A percentile compares a stretch with the other conserved stretches of the same genome.
Evolutionary conservation across 2,797 vertebrate species (phyloP).

Genomic region (Helostoma temminkii): DNA sequence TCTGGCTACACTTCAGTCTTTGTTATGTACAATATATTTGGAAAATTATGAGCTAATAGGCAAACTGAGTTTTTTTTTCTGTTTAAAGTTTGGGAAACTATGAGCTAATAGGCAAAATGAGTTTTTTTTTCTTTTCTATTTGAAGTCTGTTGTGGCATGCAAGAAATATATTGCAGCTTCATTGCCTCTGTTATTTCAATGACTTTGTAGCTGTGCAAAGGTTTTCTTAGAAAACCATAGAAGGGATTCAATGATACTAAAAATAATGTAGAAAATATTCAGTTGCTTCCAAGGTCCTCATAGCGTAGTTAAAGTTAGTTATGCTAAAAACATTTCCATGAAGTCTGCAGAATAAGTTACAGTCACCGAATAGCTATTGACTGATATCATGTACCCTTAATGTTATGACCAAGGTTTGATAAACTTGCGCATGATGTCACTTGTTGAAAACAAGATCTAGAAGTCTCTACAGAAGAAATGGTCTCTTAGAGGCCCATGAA

Average conservation of each 20-base stretch:
- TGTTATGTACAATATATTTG: neutral
- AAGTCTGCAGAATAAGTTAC: neutral
- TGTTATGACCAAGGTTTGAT: neutral
- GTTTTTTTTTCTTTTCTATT: constrained; percentile 24
- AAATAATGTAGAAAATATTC: too few species aligned
- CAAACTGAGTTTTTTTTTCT: constrained; percentile 23
- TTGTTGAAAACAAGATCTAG: neutral
- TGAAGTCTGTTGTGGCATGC: constrained; percentile 1
- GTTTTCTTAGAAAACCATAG: neutral
- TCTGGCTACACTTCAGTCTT: constrained; percentile 23
- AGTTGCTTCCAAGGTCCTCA: too few species aligned
- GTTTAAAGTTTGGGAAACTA: constrained; percentile 24
- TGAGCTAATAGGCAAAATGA: constrained; percentile 20
- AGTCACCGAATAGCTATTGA: constrained; percentile 12
- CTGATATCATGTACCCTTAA: constrained; percentile 20
- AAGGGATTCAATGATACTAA: neutral
- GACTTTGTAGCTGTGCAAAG: neutral
- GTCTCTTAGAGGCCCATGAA: neutral
- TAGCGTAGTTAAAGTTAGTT: too few species aligned
- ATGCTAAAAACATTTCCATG: neutral
- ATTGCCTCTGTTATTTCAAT: neutral
- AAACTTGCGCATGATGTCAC: constrained; percentile 1
- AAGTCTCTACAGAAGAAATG: neutral
- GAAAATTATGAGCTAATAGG: constrained; percentile 16
- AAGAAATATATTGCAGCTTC: neutral